phyloP scores from a whole-genome alignment of 1,140 invertebrate species.

The Drosophila repletoides region DNA sequence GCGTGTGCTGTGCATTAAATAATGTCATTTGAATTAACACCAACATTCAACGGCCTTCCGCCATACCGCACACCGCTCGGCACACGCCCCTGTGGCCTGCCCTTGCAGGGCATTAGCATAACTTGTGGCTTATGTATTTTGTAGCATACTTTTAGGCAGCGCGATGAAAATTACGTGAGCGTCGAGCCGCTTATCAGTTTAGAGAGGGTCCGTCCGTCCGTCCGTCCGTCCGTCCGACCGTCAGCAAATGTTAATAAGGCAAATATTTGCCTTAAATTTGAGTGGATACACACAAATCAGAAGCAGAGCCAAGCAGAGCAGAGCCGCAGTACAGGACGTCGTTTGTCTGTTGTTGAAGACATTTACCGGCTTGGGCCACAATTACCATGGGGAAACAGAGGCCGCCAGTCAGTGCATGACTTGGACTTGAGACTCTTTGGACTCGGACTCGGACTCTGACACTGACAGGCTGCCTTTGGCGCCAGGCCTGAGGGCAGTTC shows the following conservation, averaged over 20 bases:
- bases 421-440: too few relatives aligned
- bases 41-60: constrained; percentile 12
- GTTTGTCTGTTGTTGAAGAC: constrained; percentile 9
- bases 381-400: constrained; percentile 15
- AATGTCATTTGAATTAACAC: constrained; percentile 78
- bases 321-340: constrained; percentile 1
- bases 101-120: constrained; percentile 65
- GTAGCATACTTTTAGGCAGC: constrained; percentile 52
- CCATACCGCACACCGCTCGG: background rate
- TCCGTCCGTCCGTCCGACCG: too few relatives aligned
- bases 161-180: constrained; percentile 40
- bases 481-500: constrained; percentile 7
- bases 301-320: too few relatives aligned
- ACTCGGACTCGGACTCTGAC: too few relatives aligned
- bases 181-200: constrained; percentile 41
- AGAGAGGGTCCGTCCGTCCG: constrained; percentile 21
- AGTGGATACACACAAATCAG: constrained; percentile 42
- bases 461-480: constrained; percentile 16
- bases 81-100: background rate
- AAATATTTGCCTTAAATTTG: constrained; percentile 62
- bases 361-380: constrained; percentile 5
- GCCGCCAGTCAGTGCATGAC: constrained; percentile 21
- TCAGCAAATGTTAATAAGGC: constrained; percentile 69
- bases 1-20: constrained; percentile 75
- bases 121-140: constrained; percentile 35